phyloP scores from a whole-genome alignment of 2,797 vertebrate genomes.

The Ptychobarbus kaznakovi region DNA sequence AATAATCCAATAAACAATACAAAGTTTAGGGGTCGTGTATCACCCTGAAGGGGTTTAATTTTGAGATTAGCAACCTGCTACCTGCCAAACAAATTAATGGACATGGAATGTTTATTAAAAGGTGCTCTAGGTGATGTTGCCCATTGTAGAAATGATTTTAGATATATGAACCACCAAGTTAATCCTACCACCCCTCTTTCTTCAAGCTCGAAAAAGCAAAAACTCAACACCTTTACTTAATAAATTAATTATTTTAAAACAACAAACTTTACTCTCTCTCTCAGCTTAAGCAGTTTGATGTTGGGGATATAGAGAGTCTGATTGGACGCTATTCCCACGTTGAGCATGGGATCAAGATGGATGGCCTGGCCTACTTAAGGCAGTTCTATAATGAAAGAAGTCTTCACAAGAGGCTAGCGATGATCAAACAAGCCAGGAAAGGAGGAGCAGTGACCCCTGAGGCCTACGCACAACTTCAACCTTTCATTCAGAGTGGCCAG shows the following conservation, averaged over 20 bases:
- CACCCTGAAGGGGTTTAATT: not conserved
- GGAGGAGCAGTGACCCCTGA: conserved; percentile 82
- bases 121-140: not conserved
- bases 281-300: conserved; percentile 83
- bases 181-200: not conserved
- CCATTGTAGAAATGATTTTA: not conserved
- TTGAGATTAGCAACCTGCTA: not conserved
- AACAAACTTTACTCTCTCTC: not conserved
- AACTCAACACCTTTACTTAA: not conserved
- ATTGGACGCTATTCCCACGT: conserved; percentile 82
- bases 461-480: conserved; percentile 78
- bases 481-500: conserved; percentile 71
- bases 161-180: not conserved
- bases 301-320: conserved; percentile 81
- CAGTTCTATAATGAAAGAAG: conserved; percentile 82
- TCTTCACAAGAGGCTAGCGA: conserved; percentile 76
- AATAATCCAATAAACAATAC: not conserved
- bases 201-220: not conserved
- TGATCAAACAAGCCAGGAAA: conserved; percentile 81
- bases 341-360: conserved; percentile 82
- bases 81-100: not conserved
- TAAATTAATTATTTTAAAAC: not conserved
- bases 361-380: conserved; percentile 77
- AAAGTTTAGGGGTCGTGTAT: not conserved
- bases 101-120: not conserved